These are phyloP conservation scores for Rhamnusium bicolor DNA, from an alignment of 2,888 invertebrate genomes.

Conservation along the genomic window DNA sequence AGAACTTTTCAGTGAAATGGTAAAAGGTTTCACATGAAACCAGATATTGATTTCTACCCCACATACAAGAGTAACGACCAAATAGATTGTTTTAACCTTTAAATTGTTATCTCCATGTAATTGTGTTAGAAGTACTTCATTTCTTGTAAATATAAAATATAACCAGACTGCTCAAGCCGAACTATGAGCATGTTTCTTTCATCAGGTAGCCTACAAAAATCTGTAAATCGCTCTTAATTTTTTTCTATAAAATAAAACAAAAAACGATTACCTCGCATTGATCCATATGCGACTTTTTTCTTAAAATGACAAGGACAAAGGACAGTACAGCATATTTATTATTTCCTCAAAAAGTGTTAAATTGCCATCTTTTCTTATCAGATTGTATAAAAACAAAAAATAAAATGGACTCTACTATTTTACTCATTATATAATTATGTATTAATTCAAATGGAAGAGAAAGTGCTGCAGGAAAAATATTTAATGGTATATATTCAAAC, in stretches of 20 bases:
- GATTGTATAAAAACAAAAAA: too few relatives aligned
- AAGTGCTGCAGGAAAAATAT: background rate
- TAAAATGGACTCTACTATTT: too few relatives aligned
- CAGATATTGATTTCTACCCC: slow-evolving; percentile 12
- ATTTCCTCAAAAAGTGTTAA: too few relatives aligned
- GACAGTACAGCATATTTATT: too few relatives aligned
- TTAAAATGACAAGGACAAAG: too few relatives aligned
- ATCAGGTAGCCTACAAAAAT: too few relatives aligned
- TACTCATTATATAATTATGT: background rate
- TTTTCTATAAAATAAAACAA: too few relatives aligned
- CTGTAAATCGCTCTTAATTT: too few relatives aligned
- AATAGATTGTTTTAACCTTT: slow-evolving; percentile 2
- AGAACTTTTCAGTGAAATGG: slow-evolving; percentile 13
- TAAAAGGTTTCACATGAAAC: background rate
- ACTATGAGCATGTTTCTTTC: background rate
- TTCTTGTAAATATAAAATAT: background rate
- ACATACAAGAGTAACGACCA: background rate
- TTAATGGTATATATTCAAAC: background rate
- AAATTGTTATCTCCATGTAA: slow-evolving; percentile 8
- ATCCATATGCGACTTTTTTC: too few relatives aligned
- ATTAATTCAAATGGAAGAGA: background rate
- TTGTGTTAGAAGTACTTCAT: background rate
- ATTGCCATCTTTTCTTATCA: too few relatives aligned
- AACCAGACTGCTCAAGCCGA: background rate
- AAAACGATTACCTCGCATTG: too few relatives aligned